Conservation (phyloP, 2,888 invertebrate species). For the Acrobasis suavella region DNA sequence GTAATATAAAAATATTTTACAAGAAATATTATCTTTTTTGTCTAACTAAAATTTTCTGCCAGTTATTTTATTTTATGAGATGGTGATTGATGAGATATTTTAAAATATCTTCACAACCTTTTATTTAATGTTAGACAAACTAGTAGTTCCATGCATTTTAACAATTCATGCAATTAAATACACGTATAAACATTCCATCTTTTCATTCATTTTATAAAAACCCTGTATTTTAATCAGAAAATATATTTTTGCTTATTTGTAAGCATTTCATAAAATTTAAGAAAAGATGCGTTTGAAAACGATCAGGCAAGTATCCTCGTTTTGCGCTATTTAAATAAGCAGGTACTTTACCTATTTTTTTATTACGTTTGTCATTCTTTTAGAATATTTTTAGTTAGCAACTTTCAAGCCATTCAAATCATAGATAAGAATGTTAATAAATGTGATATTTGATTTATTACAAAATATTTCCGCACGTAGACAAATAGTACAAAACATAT, state of each 20-base stretch:
- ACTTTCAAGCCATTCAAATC: constrained; percentile 2
- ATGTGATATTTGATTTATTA: constrained; percentile 19
- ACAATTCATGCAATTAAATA: constrained; percentile 4
- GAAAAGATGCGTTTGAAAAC: background rate
- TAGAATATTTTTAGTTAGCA: background rate
- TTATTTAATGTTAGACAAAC: constrained; percentile 7
- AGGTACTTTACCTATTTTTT: background rate
- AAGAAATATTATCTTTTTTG: background rate
- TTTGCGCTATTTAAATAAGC: background rate
- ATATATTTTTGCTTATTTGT: constrained; percentile 26
- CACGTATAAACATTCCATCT: background rate
- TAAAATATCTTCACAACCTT: background rate
- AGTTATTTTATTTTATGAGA: too few species aligned
- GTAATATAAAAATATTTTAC: constrained; percentile 18
- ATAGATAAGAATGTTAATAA: background rate
- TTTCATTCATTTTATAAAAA: constrained; percentile 23
- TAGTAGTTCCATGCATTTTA: constrained; percentile 2
- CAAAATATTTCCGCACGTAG: constrained; percentile 51
- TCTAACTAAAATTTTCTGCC: background rate
- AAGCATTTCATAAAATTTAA: background rate
- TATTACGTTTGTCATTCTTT: background rate
- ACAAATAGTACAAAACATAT: constrained; percentile 66
- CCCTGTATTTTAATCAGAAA: constrained; percentile 32
- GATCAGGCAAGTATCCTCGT: background rate
- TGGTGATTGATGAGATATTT: too few species aligned